Base-by-base conservation (phyloP, 2,888 invertebrate species). In the Phyllotreta cruciferae region DNA sequence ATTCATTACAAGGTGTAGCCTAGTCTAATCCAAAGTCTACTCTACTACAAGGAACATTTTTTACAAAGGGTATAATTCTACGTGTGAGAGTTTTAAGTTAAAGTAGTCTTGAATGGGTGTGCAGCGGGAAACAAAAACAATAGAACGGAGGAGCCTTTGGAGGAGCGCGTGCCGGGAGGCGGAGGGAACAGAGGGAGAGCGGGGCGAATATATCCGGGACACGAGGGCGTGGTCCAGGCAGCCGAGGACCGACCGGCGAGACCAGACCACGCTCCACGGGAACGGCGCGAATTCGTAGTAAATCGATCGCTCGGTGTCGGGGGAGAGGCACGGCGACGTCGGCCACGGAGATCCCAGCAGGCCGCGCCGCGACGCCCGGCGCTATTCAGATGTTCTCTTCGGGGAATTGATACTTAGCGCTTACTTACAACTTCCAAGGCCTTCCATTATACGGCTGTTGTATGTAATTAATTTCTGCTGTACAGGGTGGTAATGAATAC, bases 181-280 rank as follows among this genome's bases (percentile, higher is more conserved):
- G 52, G 3, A 37, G 6, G 13, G 24, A 7, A 9, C 1, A 24
- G 34, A 24, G 47, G 10, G 37, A 52, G 52, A 52, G 60, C 53
- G 52, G n/a, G n/a, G 58, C 37, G 52, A 58, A 60, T 60, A 24
- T 24, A 60, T 60, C 60, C 60, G 37, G 52, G 60, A 60, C 34
- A 4, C 24, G 60, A 60, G 60, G 60, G 60, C 60, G 60, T 60
- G 60, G 60, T 37, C 44, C 41, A 11, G 42, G 37, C 13, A 37
- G 37, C 50, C 50, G 50, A 35, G 36, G 50, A 50, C 10, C 52
- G 52, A 37, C 47, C n/a, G 13, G 14, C 24, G 11, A n/a, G n/a
- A n/a, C n/a, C n/a, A n/a, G n/a, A 47, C 13, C 13, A 44, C 34
- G 24, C 4, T 24, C 24, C 24, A 24, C 24, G 24, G 52, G 50